Percentiles rank a stretch among this genome's conserved stretches.
phyloP scores from a whole-genome alignment of 1,140 invertebrate species.

The Leptinotarsa undecemlineata region DNA sequence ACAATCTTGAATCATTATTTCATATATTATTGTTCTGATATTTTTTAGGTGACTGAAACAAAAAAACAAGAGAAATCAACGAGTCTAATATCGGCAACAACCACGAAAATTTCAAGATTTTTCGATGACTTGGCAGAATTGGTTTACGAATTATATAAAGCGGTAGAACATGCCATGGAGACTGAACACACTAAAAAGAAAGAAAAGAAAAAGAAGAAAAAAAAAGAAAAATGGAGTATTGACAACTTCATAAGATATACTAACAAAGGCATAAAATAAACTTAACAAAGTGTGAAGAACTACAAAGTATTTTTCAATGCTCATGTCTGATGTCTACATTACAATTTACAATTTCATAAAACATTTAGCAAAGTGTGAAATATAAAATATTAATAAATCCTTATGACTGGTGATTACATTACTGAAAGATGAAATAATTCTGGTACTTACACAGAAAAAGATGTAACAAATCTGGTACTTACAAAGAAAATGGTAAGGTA shows the following conservation, averaged over 20 bases:
- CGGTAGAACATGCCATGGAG: background rate
- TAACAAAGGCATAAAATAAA: slow-evolving; percentile 17
- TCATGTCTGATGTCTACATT: too few species aligned
- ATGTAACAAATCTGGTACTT: too few species aligned
- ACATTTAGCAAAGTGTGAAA: too few species aligned
- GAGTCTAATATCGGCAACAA: background rate
- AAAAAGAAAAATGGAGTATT: background rate
- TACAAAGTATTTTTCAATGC: too few species aligned
- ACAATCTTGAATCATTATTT: too few species aligned
- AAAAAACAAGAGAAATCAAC: background rate
- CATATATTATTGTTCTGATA: too few species aligned
- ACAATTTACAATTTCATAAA: too few species aligned
- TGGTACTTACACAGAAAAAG: too few species aligned
- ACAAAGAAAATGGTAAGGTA: too few species aligned
- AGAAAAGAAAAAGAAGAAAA: slow-evolving; percentile 6
- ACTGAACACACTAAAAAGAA: slow-evolving; percentile 13
- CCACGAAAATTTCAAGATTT: background rate
- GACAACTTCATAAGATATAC: slow-evolving; percentile 7
- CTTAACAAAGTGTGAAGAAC: background rate
- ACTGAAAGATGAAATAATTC: too few species aligned
- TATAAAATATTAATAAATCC: too few species aligned
- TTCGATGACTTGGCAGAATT: slow-evolving; percentile 3
- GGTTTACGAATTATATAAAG: background rate
- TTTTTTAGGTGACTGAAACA: background rate
- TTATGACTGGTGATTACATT: too few species aligned